Percentiles rank a stretch among this genome's conserved stretches.
These are phyloP conservation scores for Hypomecis atomaria DNA, from an alignment of 2,888 invertebrate species.

Conservation along the genomic window DNA sequence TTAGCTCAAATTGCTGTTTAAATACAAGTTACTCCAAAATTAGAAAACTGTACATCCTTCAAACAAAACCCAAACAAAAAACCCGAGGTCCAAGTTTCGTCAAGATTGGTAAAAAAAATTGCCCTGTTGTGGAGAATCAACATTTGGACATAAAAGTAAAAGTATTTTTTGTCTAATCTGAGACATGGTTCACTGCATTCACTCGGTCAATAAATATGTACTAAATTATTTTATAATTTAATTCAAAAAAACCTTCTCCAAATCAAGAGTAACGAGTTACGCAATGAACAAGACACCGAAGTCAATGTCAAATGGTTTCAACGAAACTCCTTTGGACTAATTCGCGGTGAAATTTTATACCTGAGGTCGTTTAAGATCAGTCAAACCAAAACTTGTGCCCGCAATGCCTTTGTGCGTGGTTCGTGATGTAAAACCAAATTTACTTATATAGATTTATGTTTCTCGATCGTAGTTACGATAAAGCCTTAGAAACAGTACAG, in stretches of 20 bases:
- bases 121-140: too few species aligned
- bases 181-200: too few species aligned
- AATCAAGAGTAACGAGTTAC: slow-evolving; percentile 20
- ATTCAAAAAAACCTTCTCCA: slow-evolving; percentile 12
- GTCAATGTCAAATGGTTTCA: slow-evolving; percentile 48
- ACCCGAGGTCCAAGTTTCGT: too few species aligned
- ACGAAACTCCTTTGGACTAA: slow-evolving; percentile 33
- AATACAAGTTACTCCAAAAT: too few species aligned
- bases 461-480: not conserved
- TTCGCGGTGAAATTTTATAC: slow-evolving; percentile 30
- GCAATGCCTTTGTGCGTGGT: slow-evolving; percentile 19
- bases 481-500: not conserved
- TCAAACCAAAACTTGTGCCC: slow-evolving; percentile 18
- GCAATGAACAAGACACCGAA: slow-evolving; percentile 30
- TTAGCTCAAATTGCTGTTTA: too few species aligned
- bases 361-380: slow-evolving; percentile 27
- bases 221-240: slow-evolving; percentile 21
- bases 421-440: slow-evolving; percentile 13
- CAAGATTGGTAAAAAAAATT: too few species aligned
- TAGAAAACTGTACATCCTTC: too few species aligned
- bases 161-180: too few species aligned
- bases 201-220: not conserved
- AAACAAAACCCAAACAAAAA: too few species aligned
- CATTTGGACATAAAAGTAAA: too few species aligned
- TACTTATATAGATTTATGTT: slow-evolving; percentile 26